Evolutionary conservation across 2,888 invertebrate species (phyloP).

Genomic region (Oasisia sp.): DNA sequence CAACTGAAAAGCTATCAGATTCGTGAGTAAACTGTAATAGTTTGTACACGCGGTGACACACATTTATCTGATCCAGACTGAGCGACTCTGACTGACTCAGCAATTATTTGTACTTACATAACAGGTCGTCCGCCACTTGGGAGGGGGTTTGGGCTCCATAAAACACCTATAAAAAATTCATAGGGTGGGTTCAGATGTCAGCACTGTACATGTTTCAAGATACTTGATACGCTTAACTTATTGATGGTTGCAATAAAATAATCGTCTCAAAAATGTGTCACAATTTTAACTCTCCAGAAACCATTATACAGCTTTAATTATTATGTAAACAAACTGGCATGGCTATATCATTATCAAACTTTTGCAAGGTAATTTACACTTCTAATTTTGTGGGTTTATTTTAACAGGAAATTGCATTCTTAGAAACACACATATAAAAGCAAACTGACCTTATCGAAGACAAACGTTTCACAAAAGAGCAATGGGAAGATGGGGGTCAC

Average conservation of each 20-base stretch:
- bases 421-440: not conserved
- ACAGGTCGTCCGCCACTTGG: conserved; percentile 58
- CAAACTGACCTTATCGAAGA: conserved; percentile 73
- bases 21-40: not conserved
- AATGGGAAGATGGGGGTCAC: conserved; percentile 79
- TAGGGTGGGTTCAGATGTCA: not conserved
- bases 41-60: not conserved
- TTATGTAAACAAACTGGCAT: too few species aligned
- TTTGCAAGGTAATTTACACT: not conserved
- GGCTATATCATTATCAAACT: not conserved
- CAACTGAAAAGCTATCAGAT: not conserved
- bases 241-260: not conserved
- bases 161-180: conserved; percentile 39
- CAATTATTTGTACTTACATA: conserved; percentile 49
- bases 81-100: not conserved
- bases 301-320: not conserved
- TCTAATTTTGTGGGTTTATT: not conserved
- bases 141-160: conserved; percentile 60
- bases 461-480: conserved; percentile 77
- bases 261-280: not conserved
- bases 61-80: not conserved
- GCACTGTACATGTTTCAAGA: not conserved
- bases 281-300: not conserved
- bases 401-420: not conserved
- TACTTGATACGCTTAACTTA: not conserved